Conservation (phyloP, 2,113 vertebrate species). For the Zosterops pallidus region DNA sequence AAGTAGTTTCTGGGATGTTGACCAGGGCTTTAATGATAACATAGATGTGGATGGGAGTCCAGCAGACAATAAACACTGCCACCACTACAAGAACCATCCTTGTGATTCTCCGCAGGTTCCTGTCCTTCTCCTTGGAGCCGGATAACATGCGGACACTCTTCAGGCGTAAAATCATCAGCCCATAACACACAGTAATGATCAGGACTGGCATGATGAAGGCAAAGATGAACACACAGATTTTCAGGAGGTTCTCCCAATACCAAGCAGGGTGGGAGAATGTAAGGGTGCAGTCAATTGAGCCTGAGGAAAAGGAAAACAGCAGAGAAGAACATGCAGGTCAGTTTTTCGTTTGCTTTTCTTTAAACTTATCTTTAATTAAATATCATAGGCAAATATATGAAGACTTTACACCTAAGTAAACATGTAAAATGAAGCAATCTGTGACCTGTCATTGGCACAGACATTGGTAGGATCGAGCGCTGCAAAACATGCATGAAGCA, state of each 20-base stretch:
- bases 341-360: not conserved
- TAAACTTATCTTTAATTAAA: not conserved
- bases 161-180: conserved; percentile 96
- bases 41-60: conserved; percentile 98
- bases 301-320: conserved; percentile 53
- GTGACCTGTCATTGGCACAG: not conserved
- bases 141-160: conserved; percentile 98
- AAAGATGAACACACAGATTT: conserved; percentile 99
- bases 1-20: conserved; percentile 89
- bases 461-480: not conserved
- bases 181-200: conserved; percentile 96
- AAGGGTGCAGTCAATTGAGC: conserved; percentile 88
- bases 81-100: conserved; percentile 98
- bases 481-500: not conserved
- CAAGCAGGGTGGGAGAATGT: conserved; percentile 92
- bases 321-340: not conserved
- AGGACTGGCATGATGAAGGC: conserved; percentile 98
- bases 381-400: not conserved
- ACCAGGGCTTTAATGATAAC: conserved; percentile 95
- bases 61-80: conserved; percentile 96
- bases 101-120: conserved; percentile 94
- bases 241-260: conserved; percentile 98
- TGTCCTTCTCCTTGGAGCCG: conserved; percentile 96
- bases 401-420: not conserved
- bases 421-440: not conserved